phyloP scores from a whole-genome alignment of 2,797 vertebrate genomes.

The Clarias fuscus region DNA sequence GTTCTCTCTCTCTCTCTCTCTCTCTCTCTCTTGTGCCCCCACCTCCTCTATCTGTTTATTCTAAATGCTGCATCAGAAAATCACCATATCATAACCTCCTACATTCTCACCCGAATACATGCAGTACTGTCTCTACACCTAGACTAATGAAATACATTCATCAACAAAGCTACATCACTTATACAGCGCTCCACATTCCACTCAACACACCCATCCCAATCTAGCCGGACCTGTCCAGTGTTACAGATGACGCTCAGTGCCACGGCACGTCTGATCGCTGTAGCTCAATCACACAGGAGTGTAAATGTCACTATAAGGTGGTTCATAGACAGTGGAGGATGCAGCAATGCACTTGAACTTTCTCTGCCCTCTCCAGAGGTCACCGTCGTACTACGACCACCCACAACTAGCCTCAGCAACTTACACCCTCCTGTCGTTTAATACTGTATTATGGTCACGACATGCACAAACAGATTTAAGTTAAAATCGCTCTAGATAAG shows the following conservation, averaged over 20 bases:
- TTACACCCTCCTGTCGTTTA: neutral
- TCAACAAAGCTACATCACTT: slow-evolving; percentile 6
- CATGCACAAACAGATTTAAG: neutral
- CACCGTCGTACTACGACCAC: neutral
- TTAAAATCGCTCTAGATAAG: too few species aligned
- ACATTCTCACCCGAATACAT: neutral
- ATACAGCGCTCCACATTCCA: neutral
- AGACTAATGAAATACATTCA: neutral
- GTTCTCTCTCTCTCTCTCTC: slow-evolving; percentile 26
- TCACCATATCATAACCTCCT: neutral
- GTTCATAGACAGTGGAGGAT: slow-evolving; percentile 33
- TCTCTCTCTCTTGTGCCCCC: slow-evolving; percentile 3
- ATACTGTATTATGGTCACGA: too few species aligned
- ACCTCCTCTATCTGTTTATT: slow-evolving; percentile 14
- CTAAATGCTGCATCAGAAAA: slow-evolving; percentile 22
- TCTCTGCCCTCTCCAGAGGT: slow-evolving; percentile 40
- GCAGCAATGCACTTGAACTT: slow-evolving; percentile 38
- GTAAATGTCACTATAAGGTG: slow-evolving; percentile 50
- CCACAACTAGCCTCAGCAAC: neutral
- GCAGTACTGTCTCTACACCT: neutral
- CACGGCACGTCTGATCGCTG: slow-evolving; percentile 4
- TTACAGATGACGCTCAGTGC: slow-evolving; percentile 37
- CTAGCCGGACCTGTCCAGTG: slow-evolving; percentile 31
- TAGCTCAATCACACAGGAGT: slow-evolving; percentile 40
- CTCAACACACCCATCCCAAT: slow-evolving; percentile 23